These are phyloP conservation scores for Pterobdella sp. DNA, from an alignment of 2,888 invertebrate genomes.

Conservation along the genomic window DNA sequence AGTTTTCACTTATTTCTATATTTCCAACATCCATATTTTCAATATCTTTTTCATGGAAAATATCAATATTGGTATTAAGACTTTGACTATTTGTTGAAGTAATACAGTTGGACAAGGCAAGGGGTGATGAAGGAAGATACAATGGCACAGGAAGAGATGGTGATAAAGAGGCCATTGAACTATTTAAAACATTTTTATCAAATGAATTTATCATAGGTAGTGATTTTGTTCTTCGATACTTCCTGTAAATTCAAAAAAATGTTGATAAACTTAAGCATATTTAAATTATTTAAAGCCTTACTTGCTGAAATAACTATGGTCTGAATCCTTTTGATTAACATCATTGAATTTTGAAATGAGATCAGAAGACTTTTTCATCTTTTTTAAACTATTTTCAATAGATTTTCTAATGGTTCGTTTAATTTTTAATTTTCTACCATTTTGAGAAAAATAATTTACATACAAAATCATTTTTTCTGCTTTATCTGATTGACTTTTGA, in stretches of 20 bases:
- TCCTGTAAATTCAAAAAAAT: not conserved
- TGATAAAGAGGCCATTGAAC: not conserved
- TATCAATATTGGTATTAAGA: not conserved
- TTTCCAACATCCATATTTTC: not conserved
- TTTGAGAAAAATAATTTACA: constrained; percentile 12
- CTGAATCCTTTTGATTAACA: not conserved
- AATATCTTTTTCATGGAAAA: not conserved
- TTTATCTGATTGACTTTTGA: not conserved
- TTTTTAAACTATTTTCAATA: not conserved
- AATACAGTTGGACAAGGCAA: not conserved
- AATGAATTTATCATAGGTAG: not conserved
- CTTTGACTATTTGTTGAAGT: not conserved
- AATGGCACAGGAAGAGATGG: not conserved
- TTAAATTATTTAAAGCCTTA: not conserved
- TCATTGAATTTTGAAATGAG: not conserved
- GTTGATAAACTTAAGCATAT: not conserved
- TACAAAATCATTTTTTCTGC: not conserved
- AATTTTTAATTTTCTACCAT: not conserved
- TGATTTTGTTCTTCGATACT: constrained; percentile 4
- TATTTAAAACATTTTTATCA: not conserved
- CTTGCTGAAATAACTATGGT: constrained; percentile 13
- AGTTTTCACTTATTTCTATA: not conserved
- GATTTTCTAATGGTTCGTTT: constrained; percentile 6
- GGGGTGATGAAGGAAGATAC: not conserved
- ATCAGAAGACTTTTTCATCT: not conserved